Conservation (phyloP, 2,113 vertebrate species). For the Apus apus region DNA sequence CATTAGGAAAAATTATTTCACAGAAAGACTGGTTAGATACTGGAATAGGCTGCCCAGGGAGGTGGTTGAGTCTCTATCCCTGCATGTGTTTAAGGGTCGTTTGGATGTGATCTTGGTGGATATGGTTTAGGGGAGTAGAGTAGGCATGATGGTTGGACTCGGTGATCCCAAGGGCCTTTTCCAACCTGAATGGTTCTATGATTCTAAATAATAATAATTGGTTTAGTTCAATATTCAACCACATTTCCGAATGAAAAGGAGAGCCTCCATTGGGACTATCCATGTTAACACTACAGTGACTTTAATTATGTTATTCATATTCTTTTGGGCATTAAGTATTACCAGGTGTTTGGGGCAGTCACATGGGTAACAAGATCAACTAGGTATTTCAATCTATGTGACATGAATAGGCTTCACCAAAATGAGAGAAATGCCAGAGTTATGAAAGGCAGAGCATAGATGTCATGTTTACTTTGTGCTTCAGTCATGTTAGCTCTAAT, state of each 20-base stretch:
- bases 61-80: no score
- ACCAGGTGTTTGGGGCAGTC: background rate
- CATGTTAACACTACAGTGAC: background rate
- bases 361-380: constrained; percentile 16
- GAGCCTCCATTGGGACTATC: background rate
- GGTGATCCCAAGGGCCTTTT: no score
- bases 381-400: background rate
- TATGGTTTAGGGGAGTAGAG: no score
- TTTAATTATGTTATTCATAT: background rate
- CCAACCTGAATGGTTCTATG: no score
- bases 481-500: background rate
- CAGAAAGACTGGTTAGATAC: no score
- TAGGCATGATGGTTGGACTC: no score
- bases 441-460: background rate
- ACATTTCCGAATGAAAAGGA: background rate
- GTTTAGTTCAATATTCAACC: background rate
- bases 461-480: constrained; percentile 42
- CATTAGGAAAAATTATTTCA: no score
- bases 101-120: no score
- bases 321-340: background rate
- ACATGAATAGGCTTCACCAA: background rate
- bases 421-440: background rate
- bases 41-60: no score
- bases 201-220: background rate
- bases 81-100: no score